Conservation (phyloP, 2,888 invertebrate genomes). For the Lycia hirtaria region DNA sequence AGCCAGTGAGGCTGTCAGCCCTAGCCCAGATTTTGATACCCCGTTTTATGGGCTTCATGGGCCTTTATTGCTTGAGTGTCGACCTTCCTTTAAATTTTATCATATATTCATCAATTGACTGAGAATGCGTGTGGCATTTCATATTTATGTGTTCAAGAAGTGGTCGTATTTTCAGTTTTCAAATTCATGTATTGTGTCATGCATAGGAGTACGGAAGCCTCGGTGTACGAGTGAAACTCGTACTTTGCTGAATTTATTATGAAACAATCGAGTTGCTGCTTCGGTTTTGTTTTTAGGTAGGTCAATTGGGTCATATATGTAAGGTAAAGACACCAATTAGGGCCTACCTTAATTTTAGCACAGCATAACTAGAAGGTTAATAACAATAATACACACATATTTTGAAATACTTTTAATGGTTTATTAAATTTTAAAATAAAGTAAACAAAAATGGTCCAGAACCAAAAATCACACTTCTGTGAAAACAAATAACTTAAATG, state of each 20-base stretch:
- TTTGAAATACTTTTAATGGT: constrained; percentile 34
- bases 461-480: constrained; percentile 38
- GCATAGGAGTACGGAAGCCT: too few species aligned
- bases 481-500: constrained; percentile 40
- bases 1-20: not conserved
- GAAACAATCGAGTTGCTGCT: too few species aligned
- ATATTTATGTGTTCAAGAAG: too few species aligned
- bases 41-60: too few species aligned
- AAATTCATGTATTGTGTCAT: too few species aligned
- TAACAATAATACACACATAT: constrained; percentile 20
- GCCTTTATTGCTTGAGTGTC: not conserved
- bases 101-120: not conserved
- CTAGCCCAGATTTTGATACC: not conserved
- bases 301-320: too few species aligned
- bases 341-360: constrained; percentile 5
- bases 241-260: too few species aligned
- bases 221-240: too few species aligned
- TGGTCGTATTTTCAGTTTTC: too few species aligned
- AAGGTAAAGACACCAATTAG: not conserved
- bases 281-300: too few species aligned
- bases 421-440: constrained; percentile 32
- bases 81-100: not conserved
- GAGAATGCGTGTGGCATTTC: constrained; percentile 1
- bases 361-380: constrained; percentile 23
- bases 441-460: constrained; percentile 23